These are phyloP conservation scores for Ditylenchus dipsaci DNA, from an alignment of 1,140 invertebrate genomes.

Conservation along the genomic window DNA sequence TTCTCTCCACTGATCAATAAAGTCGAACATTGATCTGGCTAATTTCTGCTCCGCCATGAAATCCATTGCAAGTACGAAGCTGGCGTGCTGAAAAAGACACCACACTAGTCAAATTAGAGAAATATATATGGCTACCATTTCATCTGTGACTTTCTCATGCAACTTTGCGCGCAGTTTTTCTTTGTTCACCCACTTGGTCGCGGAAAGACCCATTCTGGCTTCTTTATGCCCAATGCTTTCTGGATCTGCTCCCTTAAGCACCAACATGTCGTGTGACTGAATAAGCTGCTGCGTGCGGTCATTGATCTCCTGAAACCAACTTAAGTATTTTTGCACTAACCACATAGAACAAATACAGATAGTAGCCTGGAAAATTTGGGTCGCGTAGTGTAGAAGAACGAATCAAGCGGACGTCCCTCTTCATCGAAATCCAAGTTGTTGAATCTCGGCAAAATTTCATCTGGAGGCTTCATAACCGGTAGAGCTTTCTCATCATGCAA, in stretches of 20 bases:
- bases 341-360: conserved; percentile 35
- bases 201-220: conserved; percentile 19
- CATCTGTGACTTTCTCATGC: too few relatives aligned
- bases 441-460: conserved; percentile 50
- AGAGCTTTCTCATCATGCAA: conserved; percentile 34
- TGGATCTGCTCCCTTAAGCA: conserved; percentile 41
- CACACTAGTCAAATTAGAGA: conserved; percentile 9
- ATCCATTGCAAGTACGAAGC: conserved; percentile 50
- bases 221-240: conserved; percentile 37
- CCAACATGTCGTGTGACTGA: conserved; percentile 4
- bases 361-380: conserved; percentile 52
- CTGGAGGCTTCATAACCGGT: conserved; percentile 57
- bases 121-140: not conserved
- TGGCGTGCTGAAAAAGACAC: conserved; percentile 40
- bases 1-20: too few relatives aligned
- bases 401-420: conserved; percentile 44
- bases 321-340: conserved; percentile 2
- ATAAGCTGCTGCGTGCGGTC: conserved; percentile 24
- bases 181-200: not conserved
- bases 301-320: conserved; percentile 31
- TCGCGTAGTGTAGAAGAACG: conserved; percentile 49
- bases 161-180: too few relatives aligned
- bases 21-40: too few relatives aligned
- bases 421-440: conserved; percentile 47
- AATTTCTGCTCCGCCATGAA: conserved; percentile 26